Conservation (phyloP, 1,140 invertebrate genomes). For the Drusus annulatus region DNA sequence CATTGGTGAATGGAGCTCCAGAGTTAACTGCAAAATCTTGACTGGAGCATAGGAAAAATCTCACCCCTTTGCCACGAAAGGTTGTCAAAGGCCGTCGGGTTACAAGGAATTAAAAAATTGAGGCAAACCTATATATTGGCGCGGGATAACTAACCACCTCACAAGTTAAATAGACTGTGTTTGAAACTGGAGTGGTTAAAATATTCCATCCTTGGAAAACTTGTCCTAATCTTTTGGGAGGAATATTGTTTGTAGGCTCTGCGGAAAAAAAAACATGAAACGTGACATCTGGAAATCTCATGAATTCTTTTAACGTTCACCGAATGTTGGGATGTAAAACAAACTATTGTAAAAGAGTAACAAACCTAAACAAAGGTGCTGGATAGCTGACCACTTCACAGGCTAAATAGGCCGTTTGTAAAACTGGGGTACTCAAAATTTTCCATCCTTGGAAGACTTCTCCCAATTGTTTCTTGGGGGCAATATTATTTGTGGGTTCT, state of each 20-base stretch:
- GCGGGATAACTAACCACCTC: conserved; percentile 79
- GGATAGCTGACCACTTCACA: conserved; percentile 80
- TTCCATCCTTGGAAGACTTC: conserved; percentile 79
- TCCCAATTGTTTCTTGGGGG: conserved; percentile 76
- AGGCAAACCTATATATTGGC: conserved; percentile 76
- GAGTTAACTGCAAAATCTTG: too few relatives aligned
- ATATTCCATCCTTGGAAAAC: conserved; percentile 79
- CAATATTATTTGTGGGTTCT: conserved; percentile 80
- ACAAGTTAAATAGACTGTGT: conserved; percentile 76
- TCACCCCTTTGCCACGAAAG: too few relatives aligned
- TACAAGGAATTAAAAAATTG: too few relatives aligned
- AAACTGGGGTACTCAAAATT: conserved; percentile 75
- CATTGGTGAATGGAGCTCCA: too few relatives aligned
- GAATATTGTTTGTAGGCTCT: conserved; percentile 80
- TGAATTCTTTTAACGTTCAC: neutral
- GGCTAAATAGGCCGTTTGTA: conserved; percentile 74
- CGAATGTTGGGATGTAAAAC: conserved; percentile 28
- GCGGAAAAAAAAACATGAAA: conserved; percentile 63
- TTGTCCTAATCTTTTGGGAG: conserved; percentile 76
- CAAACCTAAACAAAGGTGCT: conserved; percentile 78
- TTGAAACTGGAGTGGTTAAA: conserved; percentile 73
- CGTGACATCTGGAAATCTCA: neutral
- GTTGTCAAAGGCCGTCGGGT: too few relatives aligned
- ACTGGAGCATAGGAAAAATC: too few relatives aligned
- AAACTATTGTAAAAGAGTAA: neutral